Conservation (phyloP, 2,113 vertebrate genomes). For the Thryonomys swinderianus region DNA sequence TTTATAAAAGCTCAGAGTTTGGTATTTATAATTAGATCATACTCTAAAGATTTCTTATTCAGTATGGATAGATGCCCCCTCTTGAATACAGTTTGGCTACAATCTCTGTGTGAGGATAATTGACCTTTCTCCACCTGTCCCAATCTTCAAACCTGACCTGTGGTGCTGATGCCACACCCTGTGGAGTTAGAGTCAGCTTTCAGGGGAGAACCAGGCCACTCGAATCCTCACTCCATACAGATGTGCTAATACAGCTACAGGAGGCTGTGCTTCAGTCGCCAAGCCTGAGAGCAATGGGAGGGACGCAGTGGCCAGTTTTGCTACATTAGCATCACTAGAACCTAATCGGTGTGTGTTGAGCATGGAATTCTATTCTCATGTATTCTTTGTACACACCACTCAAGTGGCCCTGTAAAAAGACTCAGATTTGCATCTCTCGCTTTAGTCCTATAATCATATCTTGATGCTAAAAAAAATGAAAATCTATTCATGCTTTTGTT, state of each 20-base stretch:
- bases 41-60: not conserved
- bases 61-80: not conserved
- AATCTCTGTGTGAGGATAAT: not conserved
- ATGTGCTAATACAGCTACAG: not conserved
- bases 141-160: not conserved
- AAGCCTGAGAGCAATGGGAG: not conserved
- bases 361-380: not conserved
- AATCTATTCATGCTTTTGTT: not conserved
- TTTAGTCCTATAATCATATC: not conserved
- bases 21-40: not conserved
- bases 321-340: not conserved
- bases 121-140: not conserved
- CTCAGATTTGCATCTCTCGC: not conserved
- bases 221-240: not conserved
- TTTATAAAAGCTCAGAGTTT: not conserved
- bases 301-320: not conserved
- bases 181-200: not conserved
- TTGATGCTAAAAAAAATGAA: not conserved
- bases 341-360: not conserved
- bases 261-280: fast-evolving
- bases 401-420: not conserved
- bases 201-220: not conserved
- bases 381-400: not conserved
- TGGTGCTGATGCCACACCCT: not conserved
- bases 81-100: not conserved